Base-by-base conservation (phyloP, 2,797 vertebrate species). In the Eleutherodactylus coqui region DNA sequence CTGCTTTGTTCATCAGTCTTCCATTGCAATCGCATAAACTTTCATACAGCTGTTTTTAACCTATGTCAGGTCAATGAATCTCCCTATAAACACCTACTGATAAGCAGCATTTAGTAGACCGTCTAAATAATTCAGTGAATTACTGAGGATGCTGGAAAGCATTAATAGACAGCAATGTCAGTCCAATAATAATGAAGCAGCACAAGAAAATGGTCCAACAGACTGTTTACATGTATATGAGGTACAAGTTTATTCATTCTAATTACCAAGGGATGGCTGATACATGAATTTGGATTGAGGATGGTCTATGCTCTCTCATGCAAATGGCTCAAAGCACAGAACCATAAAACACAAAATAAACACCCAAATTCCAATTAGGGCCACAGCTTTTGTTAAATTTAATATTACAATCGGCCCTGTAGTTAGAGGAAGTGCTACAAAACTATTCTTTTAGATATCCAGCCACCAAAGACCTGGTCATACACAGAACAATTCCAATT, bases 51-150 rank as follows among this genome's bases (percentile, higher is more conserved):
- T 80, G 76, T 47, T 79, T 84, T 62, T 80, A 84, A 84, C 86
- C 82, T 80, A 64, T 49, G 64, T 83, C 67, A 79, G 67, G 69
- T 80, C 43, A 84, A 84, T 87, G 82, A 80, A 84, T 87, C 75
- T 27, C 43, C 53, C 77, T n/a, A 84, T 84, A 84, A 87, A 84
- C 41, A 45, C 43, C 69, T 79, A 84, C 34, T 75, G 34, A 83
- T 47, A 70, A 78, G 34, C 62, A 70, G 72, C 17, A 45, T 36
- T 64, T 70, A 41, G 29, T 79, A 53, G 86, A 83, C 75, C 4
- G 36, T 27, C 34, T 73, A 70, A 60, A 69, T 27, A 79, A 87
- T 87, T 17, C 29, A 24, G 72, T 16, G 14, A 17, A 51, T 83
- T 83, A 38, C 76, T 16, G 11, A 47, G 32, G 45, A 64, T 75